phyloP scores from a whole-genome alignment of 2,888 invertebrate species.

The Capitulum mitella region DNA sequence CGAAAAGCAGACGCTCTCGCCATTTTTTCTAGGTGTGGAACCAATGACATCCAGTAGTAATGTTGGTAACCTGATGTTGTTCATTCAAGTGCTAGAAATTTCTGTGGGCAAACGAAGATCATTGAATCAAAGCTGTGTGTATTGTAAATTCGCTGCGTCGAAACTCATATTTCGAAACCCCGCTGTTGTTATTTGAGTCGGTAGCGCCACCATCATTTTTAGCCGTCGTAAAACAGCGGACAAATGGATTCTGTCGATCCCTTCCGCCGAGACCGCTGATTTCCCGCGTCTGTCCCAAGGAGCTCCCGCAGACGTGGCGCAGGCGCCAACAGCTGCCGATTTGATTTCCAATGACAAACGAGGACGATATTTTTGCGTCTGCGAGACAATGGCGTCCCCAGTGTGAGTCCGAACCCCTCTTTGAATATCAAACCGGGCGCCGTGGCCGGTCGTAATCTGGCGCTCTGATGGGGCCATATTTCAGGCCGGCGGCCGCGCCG shows the following conservation, averaged over 20 bases:
- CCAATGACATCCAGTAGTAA: too few relatives aligned
- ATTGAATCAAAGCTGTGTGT: too few relatives aligned
- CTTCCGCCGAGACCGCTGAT: too few relatives aligned
- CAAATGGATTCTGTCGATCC: not conserved
- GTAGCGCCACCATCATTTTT: not conserved
- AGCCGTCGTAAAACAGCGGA: not conserved
- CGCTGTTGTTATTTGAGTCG: not conserved
- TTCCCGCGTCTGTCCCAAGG: not conserved
- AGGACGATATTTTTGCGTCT: not conserved
- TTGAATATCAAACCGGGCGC: slow-evolving; percentile 3
- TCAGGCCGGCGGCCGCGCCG: not conserved
- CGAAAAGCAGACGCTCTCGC: too few relatives aligned
- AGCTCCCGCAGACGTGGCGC: not conserved
- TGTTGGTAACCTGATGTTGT: too few relatives aligned
- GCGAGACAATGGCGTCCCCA: not conserved
- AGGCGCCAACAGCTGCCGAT: slow-evolving; percentile 2
- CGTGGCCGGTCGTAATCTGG: not conserved
- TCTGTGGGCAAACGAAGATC: too few relatives aligned
- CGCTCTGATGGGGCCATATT: not conserved
- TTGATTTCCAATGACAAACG: slow-evolving; percentile 18
- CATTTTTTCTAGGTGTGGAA: too few relatives aligned
- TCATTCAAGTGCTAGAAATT: too few relatives aligned
- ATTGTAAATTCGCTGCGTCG: too few relatives aligned
- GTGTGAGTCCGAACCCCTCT: not conserved
- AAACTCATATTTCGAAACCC: too few relatives aligned